These are phyloP conservation scores for Notarius quadriscutis DNA, from an alignment of 2,113 vertebrate species.

Conservation along the genomic window DNA sequence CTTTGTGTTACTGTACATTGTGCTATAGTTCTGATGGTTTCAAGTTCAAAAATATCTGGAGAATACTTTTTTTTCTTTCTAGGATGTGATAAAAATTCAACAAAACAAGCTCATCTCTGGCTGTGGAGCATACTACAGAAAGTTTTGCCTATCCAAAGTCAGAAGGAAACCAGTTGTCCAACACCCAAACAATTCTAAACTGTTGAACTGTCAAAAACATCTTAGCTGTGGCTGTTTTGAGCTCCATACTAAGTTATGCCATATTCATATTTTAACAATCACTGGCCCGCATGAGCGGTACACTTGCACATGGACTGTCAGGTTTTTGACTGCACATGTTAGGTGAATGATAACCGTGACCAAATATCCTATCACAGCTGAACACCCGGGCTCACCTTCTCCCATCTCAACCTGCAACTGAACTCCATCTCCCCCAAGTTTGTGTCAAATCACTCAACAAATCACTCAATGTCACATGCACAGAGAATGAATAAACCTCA, in stretches of 20 bases:
- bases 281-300: conserved; percentile 7
- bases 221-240: neutral
- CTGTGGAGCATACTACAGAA: neutral
- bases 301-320: conserved; percentile 68
- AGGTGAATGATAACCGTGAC: conserved; percentile 69
- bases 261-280: conserved; percentile 38
- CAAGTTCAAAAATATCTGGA: neutral
- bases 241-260: conserved; percentile 17
- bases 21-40: neutral
- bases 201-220: conserved; percentile 38
- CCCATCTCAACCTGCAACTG: conserved; percentile 32
- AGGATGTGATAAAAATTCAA: neutral
- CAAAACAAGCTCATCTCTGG: conserved; percentile 3
- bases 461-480: conserved; percentile 66
- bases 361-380: conserved; percentile 66
- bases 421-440: conserved; percentile 61
- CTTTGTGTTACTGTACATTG: neutral
- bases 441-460: conserved; percentile 73
- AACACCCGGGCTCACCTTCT: conserved; percentile 59
- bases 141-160: conserved; percentile 5
- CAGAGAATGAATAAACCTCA: conserved; percentile 57
- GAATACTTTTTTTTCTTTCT: neutral
- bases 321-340: conserved; percentile 72
- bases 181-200: conserved; percentile 9
- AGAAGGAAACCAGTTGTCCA: neutral